Base-by-base conservation (phyloP, 1,140 invertebrate genomes). In the Drosophila novamexicana region DNA sequence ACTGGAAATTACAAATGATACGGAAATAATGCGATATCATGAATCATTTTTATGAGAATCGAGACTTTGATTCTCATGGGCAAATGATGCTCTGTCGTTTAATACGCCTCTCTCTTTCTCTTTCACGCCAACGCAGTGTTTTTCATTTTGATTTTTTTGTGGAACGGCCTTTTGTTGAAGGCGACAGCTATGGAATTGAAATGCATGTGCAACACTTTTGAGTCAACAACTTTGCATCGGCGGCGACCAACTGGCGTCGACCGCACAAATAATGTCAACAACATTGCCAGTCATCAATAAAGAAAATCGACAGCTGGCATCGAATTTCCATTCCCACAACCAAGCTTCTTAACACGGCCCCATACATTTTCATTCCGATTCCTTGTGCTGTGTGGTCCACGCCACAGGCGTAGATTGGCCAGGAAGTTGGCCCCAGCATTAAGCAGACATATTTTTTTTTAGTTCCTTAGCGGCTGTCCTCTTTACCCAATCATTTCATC, bases 1-100 rank as follows among this genome's bases (percentile, higher is more conserved):
- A 89, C 83, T 88, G 83, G 80, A 88, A 88, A 88, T 88, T 88
- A 89, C 83, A 88, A 88, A 88, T 88, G 83, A 88, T 88, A 88
- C 83, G 83, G 83, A 88, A 88, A 88, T 88, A 88, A 88, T 88
- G 83, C 83, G 84, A 89, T 88, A 88, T 88, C 83, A 88, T 88
- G 83, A 88, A 88, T 88, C 84, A 88, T 88, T 88, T 88, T 89
- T 88, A 88, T 71, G 84, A 83, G 83, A 83, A 86, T 79, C 82
- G 84, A 86, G 83, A 83, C 83, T 88, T 88, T 88, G 79, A 88
- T 88, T 83, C 83, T 83, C 76, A 65, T 76, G 83, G 82, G 82
- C 76, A 76, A 84, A 78, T 81, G 76, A 69, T 66, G 65, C 74
- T 65, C 50, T 53, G 63, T 50, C 68, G 59, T 52, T 64, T 62